Conservation (phyloP, 53 echinoderm and acorn worm genomes). For the Zoroaster sp. region DNA sequence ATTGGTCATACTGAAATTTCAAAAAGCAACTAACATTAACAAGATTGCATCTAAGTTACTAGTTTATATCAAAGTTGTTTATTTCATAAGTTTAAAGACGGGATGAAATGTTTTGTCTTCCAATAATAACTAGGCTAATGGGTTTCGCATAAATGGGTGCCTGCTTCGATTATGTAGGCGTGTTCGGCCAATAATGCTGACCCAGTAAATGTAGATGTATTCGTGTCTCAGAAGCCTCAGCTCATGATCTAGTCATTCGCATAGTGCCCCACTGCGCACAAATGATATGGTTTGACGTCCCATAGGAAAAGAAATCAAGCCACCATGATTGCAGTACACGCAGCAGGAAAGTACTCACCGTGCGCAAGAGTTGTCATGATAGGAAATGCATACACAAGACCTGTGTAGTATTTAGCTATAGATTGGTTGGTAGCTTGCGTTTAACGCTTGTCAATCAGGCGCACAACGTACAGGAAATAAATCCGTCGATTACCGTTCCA, state of each 20-base stretch:
- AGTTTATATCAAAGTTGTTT: no score
- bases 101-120: not conserved
- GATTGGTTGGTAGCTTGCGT: constrained; percentile 40
- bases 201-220: not conserved
- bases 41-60: not conserved
- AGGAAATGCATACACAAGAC: constrained; percentile 43
- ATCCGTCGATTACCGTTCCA: constrained; percentile 60
- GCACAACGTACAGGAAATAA: constrained; percentile 26
- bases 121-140: constrained; percentile 40
- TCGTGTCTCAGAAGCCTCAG: not conserved
- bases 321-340: constrained; percentile 15
- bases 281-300: constrained; percentile 27
- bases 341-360: constrained; percentile 26
- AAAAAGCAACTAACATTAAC: not conserved
- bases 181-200: constrained; percentile 9
- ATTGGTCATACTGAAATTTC: no score
- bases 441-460: constrained; percentile 62
- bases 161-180: constrained; percentile 36
- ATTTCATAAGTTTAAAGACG: not conserved
- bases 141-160: not conserved
- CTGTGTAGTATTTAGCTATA: constrained; percentile 15
- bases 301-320: constrained; percentile 17
- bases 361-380: constrained; percentile 5
- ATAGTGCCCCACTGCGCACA: constrained; percentile 34
- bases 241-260: constrained; percentile 41